These are phyloP conservation scores for Parnassius apollo DNA, from an alignment of 2,888 invertebrate genomes.

Conservation along the genomic window DNA sequence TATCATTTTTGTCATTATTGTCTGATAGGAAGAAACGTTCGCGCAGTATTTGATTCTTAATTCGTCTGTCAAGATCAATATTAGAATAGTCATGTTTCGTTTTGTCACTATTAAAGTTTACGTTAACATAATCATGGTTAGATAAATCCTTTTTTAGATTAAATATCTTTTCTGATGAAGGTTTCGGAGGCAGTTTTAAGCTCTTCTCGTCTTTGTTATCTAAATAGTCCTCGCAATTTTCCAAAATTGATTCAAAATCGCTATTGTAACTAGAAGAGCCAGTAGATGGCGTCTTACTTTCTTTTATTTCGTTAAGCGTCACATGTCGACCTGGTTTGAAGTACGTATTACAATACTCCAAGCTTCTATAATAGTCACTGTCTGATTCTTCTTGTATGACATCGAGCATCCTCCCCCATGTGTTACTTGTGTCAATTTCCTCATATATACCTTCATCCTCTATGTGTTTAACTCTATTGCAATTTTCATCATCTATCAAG, in stretches of 20 bases:
- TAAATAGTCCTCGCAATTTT: slow-evolving; percentile 52
- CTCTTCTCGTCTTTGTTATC: slow-evolving; percentile 35
- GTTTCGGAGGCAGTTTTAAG: slow-evolving; percentile 60
- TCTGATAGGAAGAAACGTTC: slow-evolving; percentile 59
- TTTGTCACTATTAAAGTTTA: slow-evolving; percentile 46
- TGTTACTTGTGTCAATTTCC: slow-evolving; percentile 58
- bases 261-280: slow-evolving; percentile 31
- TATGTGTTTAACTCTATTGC: slow-evolving; percentile 36
- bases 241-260: slow-evolving; percentile 50
- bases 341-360: slow-evolving; percentile 64
- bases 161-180: slow-evolving; percentile 63
- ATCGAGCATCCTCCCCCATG: slow-evolving; percentile 57
- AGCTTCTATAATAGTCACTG: slow-evolving; percentile 71
- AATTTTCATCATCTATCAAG: slow-evolving; percentile 34
- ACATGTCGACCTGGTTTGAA: slow-evolving; percentile 38
- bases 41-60: slow-evolving; percentile 64
- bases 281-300: slow-evolving; percentile 31
- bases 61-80: slow-evolving; percentile 44
- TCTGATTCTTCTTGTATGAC: slow-evolving; percentile 75
- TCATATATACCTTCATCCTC: slow-evolving; percentile 67
- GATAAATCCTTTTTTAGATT: slow-evolving; percentile 73
- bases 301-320: slow-evolving; percentile 40
- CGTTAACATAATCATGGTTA: slow-evolving; percentile 65
- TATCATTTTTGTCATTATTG: slow-evolving; percentile 57
- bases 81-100: slow-evolving; percentile 35